Evolutionary conservation across 2,113 vertebrate genomes (phyloP).

Genomic region (Glareola pratincola): DNA sequence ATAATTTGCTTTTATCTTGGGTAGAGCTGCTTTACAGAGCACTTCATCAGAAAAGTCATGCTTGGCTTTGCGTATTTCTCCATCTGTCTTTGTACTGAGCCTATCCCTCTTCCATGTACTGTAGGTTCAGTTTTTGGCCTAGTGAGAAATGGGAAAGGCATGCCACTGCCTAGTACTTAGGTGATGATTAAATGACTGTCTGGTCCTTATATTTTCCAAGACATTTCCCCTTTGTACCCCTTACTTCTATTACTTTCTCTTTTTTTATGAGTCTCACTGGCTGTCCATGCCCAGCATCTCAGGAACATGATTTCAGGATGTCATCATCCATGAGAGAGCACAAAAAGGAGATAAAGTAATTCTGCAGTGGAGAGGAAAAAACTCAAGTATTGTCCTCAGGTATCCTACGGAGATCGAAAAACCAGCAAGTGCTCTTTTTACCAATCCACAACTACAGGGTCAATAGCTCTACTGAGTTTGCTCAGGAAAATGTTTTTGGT

Average conservation of each 20-base stretch:
- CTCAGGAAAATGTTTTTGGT: background rate
- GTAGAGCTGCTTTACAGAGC: background rate
- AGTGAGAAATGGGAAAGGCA: background rate
- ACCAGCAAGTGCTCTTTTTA: background rate
- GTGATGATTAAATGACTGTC: background rate
- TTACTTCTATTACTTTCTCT: background rate
- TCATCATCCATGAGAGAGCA: accelerated
- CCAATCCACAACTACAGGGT: background rate
- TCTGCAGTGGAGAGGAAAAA: background rate
- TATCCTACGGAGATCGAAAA: background rate
- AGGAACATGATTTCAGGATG: background rate
- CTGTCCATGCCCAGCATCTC: background rate
- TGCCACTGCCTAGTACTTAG: background rate
- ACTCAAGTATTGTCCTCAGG: accelerated
- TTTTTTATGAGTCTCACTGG: background rate
- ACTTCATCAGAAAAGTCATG: background rate
- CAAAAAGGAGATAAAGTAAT: background rate
- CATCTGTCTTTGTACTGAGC: too few species aligned
- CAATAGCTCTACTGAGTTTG: background rate
- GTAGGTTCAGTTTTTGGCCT: background rate
- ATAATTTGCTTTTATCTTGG: background rate
- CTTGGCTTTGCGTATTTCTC: background rate
- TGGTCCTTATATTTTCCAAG: background rate
- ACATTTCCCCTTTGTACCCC: background rate
- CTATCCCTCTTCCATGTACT: background rate